Evolutionary conservation across 2,113 vertebrate species (phyloP).

Genomic region (Euleptes europaea): DNA sequence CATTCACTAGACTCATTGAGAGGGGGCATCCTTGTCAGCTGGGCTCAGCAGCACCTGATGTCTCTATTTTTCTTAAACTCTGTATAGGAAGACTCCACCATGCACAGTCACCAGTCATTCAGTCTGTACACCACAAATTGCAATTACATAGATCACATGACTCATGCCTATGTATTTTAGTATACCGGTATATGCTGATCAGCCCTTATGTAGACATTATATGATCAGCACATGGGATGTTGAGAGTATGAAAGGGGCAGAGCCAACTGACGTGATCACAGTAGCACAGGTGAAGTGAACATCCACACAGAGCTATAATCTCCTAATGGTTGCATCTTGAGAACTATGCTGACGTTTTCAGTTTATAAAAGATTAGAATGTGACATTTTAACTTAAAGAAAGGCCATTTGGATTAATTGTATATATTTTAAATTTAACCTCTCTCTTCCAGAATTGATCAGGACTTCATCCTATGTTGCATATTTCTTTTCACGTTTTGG

Average conservation of each 20-base stretch:
- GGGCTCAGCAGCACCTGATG: neutral
- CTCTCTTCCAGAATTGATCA: neutral
- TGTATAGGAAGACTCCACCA: neutral
- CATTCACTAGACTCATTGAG: neutral
- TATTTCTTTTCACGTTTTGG: too few species aligned
- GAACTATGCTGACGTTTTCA: neutral
- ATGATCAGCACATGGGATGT: too few species aligned
- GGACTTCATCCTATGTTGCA: neutral
- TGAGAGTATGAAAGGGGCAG: neutral
- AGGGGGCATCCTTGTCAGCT: neutral
- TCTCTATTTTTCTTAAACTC: neutral
- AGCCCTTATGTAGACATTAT: neutral
- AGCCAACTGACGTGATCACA: neutral
- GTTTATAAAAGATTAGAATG: neutral
- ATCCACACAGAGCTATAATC: neutral
- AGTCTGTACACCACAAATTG: neutral
- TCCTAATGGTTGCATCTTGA: neutral
- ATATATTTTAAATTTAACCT: neutral
- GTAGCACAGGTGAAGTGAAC: neutral
- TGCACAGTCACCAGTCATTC: neutral
- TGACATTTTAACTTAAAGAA: neutral
- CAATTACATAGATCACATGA: neutral
- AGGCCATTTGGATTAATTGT: neutral
- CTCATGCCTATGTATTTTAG: too few species aligned
- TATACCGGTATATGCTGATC: too few species aligned